A percentile compares a stretch with the other conserved stretches of the same genome.
Conservation (phyloP, 2,797 vertebrate species). For the Atherinosoma microstoma region DNA sequence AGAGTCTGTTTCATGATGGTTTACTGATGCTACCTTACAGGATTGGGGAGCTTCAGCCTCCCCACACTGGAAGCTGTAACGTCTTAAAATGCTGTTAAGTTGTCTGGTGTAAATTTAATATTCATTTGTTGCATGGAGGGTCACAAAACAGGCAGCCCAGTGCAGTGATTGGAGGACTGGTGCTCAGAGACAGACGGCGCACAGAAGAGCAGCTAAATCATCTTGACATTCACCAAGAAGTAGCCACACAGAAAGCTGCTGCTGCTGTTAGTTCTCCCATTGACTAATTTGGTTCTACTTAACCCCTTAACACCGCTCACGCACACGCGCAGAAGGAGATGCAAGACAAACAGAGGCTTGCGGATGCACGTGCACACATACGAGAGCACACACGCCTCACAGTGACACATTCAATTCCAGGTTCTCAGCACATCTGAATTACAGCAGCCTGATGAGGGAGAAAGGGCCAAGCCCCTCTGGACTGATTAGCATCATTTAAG, state of each 20-base stretch:
- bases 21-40: conserved; percentile 42
- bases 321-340: conserved; percentile 30
- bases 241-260: conserved; percentile 74
- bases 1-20: conserved; percentile 6
- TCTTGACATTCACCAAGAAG: conserved; percentile 81
- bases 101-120: conserved; percentile 67
- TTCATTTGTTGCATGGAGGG: conserved; percentile 73
- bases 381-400: conserved; percentile 71
- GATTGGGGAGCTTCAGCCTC: conserved; percentile 31
- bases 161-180: conserved; percentile 74
- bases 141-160: conserved; percentile 67
- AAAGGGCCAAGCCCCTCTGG: conserved; percentile 92
- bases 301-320: conserved; percentile 72
- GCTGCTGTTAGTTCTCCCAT: conserved; percentile 75
- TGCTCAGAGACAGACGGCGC: conserved; percentile 76
- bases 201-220: conserved; percentile 79
- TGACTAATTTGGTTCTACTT: conserved; percentile 82
- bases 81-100: conserved; percentile 31
- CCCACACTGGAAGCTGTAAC: conserved; percentile 52
- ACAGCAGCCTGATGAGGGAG: conserved; percentile 91
- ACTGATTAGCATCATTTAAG: conserved; percentile 99
- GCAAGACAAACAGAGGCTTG: conserved; percentile 49
- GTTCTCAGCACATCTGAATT: conserved; percentile 96
- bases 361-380: conserved; percentile 81
- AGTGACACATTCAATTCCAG: conserved; percentile 95